Conservation (phyloP, 2,113 vertebrate genomes). For the Tragelaphus imberbis region DNA sequence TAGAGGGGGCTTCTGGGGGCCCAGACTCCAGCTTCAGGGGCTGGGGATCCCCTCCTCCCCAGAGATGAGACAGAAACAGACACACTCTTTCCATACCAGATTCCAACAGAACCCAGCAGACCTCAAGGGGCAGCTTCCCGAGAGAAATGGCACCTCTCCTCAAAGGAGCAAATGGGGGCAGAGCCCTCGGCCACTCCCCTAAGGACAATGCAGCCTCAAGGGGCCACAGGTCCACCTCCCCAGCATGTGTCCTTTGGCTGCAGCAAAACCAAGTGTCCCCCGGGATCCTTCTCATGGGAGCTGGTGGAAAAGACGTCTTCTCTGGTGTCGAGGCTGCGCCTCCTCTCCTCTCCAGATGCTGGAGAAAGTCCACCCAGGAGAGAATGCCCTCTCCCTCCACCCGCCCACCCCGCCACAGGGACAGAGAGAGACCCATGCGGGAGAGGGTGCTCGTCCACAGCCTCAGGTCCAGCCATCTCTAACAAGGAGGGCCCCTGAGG, state of each 20-base stretch:
- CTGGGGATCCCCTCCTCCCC: background rate
- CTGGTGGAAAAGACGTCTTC: background rate
- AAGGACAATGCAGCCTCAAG: background rate
- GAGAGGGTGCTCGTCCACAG: accelerated
- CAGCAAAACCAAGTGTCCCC: background rate
- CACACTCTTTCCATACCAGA: background rate
- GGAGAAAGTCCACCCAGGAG: background rate
- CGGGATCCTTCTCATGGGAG: accelerated
- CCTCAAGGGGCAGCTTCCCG: background rate
- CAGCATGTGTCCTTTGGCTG: background rate
- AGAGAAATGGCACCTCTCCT: background rate
- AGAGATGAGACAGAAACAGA: background rate
- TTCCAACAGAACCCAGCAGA: background rate
- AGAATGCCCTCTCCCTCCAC: too few species aligned
- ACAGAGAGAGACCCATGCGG: background rate
- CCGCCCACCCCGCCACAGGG: background rate
- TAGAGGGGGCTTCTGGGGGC: background rate
- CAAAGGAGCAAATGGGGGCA: background rate
- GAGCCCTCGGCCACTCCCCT: background rate
- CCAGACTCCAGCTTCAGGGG: background rate
- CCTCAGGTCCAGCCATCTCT: background rate
- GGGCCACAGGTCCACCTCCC: background rate
- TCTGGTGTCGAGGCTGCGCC: background rate
- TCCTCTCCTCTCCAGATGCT: background rate
- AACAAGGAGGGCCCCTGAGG: background rate